Conservation (phyloP, 2,888 invertebrate species). For the Podotricha telesiphe region DNA sequence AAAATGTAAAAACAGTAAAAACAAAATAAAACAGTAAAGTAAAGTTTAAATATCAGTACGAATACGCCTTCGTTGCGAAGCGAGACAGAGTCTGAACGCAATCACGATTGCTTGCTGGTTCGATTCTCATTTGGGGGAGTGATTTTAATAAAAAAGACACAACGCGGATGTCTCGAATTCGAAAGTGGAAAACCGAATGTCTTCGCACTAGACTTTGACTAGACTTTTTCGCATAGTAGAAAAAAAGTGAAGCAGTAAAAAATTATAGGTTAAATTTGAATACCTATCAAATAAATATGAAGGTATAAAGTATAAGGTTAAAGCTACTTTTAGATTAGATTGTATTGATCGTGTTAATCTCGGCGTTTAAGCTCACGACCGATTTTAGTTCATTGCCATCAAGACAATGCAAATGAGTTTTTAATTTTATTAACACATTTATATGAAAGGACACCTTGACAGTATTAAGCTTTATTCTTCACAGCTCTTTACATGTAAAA, state of each 20-base stretch:
- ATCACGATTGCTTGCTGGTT: no score
- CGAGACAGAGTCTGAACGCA: no score
- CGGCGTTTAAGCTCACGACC: constrained; percentile 31
- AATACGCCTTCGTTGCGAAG: no score
- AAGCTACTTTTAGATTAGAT: constrained; percentile 29
- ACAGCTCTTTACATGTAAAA: background rate
- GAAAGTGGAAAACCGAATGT: no score
- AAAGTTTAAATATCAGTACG: no score
- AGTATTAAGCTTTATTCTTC: background rate
- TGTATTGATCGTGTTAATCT: constrained; percentile 34
- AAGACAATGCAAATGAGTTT: background rate
- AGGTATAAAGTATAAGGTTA: constrained; percentile 4
- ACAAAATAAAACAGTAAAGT: no score
- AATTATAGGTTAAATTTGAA: background rate
- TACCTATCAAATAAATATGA: background rate
- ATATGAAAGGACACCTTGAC: background rate
- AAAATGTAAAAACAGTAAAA: no score
- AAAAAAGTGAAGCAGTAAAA: background rate
- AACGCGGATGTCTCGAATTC: no score
- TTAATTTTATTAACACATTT: background rate
- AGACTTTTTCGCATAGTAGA: no score
- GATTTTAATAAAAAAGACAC: no score
- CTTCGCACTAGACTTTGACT: no score
- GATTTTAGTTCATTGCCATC: constrained; percentile 26
- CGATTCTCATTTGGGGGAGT: no score